Conservation (phyloP, 2,113 vertebrate species). For the Triplophysa rosa region DNA sequence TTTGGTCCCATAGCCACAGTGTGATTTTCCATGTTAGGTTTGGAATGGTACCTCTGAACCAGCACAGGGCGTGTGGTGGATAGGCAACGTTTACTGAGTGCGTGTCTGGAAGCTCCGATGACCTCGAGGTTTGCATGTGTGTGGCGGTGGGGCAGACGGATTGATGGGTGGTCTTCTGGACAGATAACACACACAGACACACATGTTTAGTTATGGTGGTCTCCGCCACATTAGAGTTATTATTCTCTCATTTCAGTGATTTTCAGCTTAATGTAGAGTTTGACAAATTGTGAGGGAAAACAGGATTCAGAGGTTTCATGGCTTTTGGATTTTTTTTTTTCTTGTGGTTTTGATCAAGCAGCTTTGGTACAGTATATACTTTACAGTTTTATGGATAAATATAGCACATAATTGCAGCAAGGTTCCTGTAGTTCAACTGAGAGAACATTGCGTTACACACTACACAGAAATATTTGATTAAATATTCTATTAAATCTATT, state of each 20-base stretch:
- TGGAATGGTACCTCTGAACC: constrained; percentile 23
- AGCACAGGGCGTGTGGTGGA: constrained; percentile 11
- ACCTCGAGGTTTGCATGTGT: constrained; percentile 15
- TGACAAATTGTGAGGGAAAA: constrained; percentile 64
- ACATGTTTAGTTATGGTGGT: constrained; percentile 59
- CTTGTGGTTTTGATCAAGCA: constrained; percentile 38
- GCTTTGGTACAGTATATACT: not conserved
- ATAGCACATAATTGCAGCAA: constrained; percentile 1
- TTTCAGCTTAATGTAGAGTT: constrained; percentile 64
- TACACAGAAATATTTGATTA: too few relatives aligned
- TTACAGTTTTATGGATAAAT: constrained; percentile 14
- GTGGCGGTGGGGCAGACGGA: constrained; percentile 50
- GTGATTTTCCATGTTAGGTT: constrained; percentile 40
- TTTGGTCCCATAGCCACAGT: not conserved
- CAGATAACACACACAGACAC: constrained; percentile 46
- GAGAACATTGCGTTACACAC: not conserved
- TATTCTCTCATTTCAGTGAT: constrained; percentile 65
- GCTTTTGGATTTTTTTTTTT: constrained; percentile 50
- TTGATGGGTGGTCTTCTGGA: constrained; percentile 70
- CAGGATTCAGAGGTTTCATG: constrained; percentile 58
- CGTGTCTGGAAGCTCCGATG: constrained; percentile 15
- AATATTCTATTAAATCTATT: too few relatives aligned
- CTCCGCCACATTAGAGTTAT: constrained; percentile 62
- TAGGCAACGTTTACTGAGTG: constrained; percentile 20
- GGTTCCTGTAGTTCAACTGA: not conserved